A percentile compares a stretch with the other conserved stretches of the same genome.
Evolutionary conservation across 2,113 vertebrate genomes (phyloP).

Genomic region (Laterallus jamaicensis): DNA sequence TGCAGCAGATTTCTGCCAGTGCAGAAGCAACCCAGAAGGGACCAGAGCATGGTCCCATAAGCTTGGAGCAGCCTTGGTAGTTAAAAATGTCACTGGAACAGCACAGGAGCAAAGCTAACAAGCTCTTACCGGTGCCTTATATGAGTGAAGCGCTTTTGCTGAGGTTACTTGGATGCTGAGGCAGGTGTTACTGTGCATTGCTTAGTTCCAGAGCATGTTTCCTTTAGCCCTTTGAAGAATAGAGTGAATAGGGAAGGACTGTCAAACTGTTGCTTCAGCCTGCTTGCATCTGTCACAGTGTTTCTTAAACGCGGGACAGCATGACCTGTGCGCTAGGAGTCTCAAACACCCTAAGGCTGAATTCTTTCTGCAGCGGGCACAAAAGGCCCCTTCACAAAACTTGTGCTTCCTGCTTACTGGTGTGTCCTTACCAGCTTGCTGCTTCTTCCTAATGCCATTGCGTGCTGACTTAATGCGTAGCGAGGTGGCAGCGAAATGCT

Average conservation of each 20-base stretch:
- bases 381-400: background rate
- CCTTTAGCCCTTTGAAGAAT: background rate
- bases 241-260: fast-evolving
- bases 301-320: background rate
- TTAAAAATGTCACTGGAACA: background rate
- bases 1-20: background rate
- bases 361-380: background rate
- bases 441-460: background rate
- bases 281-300: background rate
- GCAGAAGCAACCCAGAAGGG: background rate
- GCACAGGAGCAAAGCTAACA: background rate
- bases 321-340: too few relatives aligned
- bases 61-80: background rate
- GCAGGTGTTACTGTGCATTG: background rate
- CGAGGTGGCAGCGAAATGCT: background rate
- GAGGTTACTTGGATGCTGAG: background rate
- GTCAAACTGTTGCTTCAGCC: background rate
- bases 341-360: background rate
- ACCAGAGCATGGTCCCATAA: background rate
- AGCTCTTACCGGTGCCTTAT: background rate
- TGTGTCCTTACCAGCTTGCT: background rate
- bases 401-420: background rate
- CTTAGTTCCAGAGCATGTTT: background rate
- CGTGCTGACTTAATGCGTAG: background rate
- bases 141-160: background rate